These are phyloP conservation scores for Cuculus canorus DNA, from an alignment of 2,797 vertebrate species.

Conservation along the genomic window DNA sequence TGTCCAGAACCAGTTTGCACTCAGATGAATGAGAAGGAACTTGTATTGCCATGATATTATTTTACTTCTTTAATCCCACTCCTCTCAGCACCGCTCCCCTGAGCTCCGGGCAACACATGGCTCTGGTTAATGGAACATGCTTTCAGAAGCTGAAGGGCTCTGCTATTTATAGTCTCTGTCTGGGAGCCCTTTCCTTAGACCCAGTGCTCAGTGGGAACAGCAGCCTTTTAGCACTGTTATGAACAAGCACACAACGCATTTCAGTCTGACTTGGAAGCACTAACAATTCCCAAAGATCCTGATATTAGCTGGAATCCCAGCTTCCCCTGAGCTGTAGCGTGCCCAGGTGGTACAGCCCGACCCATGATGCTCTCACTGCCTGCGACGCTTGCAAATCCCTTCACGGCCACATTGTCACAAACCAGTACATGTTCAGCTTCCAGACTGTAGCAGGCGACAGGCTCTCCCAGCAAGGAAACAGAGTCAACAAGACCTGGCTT, in stretches of 20 bases:
- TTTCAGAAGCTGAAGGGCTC: not conserved
- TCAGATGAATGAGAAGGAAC: not conserved
- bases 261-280: not conserved
- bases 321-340: not conserved
- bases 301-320: not conserved
- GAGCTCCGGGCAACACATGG: not conserved
- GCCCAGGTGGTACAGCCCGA: not conserved
- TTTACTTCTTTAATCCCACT: not conserved
- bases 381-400: not conserved
- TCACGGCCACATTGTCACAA: not conserved
- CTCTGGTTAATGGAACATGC: not conserved
- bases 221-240: not conserved
- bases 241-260: not conserved
- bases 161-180: not conserved
- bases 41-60: not conserved
- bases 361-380: not conserved
- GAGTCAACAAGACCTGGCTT: not conserved
- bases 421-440: not conserved
- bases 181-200: not conserved
- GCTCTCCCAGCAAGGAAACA: not conserved
- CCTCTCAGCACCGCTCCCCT: not conserved
- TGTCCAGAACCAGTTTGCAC: not conserved
- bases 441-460: not conserved
- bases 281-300: not conserved
- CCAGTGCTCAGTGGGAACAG: not conserved